A percentile compares a stretch with the other conserved stretches of the same genome.
Evolutionary conservation across 2,797 vertebrate species (phyloP).

Genomic region (Poeciliopsis infans): DNA sequence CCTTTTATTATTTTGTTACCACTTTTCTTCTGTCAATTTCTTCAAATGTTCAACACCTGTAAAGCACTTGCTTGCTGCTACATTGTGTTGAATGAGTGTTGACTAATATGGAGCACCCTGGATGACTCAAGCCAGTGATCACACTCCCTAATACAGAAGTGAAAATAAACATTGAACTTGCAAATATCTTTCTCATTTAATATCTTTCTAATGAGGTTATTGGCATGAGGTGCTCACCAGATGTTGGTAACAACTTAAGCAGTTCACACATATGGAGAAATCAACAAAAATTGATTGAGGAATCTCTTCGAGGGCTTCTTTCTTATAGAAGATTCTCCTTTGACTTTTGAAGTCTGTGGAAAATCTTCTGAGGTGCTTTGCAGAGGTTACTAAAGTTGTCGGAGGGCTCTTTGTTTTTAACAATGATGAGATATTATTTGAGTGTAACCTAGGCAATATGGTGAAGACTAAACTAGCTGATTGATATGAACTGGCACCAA

Average conservation of each 20-base stretch:
- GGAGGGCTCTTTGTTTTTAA: background rate
- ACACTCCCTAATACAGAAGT: slow-evolving; percentile 17
- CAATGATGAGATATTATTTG: background rate
- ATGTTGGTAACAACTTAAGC: background rate
- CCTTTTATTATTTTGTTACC: slow-evolving; percentile 44
- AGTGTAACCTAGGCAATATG: background rate
- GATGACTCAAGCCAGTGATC: slow-evolving; percentile 52
- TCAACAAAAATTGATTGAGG: background rate
- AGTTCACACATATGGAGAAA: background rate
- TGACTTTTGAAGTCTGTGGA: background rate
- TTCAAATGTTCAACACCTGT: slow-evolving; percentile 58
- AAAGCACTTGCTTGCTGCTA: slow-evolving; percentile 61
- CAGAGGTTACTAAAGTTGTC: background rate
- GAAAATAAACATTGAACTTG: background rate
- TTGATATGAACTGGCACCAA: background rate
- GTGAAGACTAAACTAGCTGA: background rate
- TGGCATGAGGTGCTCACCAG: background rate
- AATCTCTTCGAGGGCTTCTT: background rate
- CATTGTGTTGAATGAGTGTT: slow-evolving; percentile 59
- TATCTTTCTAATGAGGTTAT: slow-evolving; percentile 7
- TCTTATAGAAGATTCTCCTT: background rate
- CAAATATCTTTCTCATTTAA: background rate
- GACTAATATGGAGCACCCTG: slow-evolving; percentile 46
- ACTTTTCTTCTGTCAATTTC: slow-evolving; percentile 56
- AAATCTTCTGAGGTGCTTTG: background rate